Evolutionary conservation across 1,140 invertebrate species (phyloP).

Genomic region (Drosophila yakuba): DNA sequence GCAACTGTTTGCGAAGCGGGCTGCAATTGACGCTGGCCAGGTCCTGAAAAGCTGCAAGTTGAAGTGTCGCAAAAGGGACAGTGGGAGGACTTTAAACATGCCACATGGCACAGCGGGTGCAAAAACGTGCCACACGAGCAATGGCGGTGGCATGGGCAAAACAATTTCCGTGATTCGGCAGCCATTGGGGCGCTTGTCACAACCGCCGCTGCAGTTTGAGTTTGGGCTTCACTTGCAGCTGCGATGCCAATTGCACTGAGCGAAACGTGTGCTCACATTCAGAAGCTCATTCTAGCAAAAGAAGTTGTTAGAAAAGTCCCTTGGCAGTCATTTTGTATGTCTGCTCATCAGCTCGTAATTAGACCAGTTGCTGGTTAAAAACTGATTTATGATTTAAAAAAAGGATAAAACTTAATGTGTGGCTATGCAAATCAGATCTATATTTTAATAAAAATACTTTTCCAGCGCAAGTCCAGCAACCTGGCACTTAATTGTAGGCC

Average conservation of each 20-base stretch:
- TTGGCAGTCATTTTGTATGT: too few species aligned
- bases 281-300: too few species aligned
- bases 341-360: too few species aligned
- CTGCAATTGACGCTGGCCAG: constrained; percentile 42
- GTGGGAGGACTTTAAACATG: not conserved
- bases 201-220: constrained; percentile 30
- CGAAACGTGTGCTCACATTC: not conserved
- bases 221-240: constrained; percentile 19
- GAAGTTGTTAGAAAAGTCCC: not conserved
- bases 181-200: constrained; percentile 48
- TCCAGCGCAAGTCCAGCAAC: not conserved
- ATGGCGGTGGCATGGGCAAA: constrained; percentile 21
- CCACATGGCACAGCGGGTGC: constrained; percentile 4
- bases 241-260: constrained; percentile 12
- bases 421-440: too few species aligned
- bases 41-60: constrained; percentile 15
- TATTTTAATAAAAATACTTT: too few species aligned
- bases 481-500: not conserved
- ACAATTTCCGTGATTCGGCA: constrained; percentile 61
- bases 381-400: not conserved
- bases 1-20: constrained; percentile 47
- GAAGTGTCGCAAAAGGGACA: constrained; percentile 4
- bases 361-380: too few species aligned
- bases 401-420: too few species aligned
- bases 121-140: constrained; percentile 37